Percentiles rank a stretch among this genome's conserved stretches.
These are phyloP conservation scores for human (Homo sapiens) DNA, from an alignment of 2,113 vertebrate genomes.

Conservation along the genomic window DNA sequence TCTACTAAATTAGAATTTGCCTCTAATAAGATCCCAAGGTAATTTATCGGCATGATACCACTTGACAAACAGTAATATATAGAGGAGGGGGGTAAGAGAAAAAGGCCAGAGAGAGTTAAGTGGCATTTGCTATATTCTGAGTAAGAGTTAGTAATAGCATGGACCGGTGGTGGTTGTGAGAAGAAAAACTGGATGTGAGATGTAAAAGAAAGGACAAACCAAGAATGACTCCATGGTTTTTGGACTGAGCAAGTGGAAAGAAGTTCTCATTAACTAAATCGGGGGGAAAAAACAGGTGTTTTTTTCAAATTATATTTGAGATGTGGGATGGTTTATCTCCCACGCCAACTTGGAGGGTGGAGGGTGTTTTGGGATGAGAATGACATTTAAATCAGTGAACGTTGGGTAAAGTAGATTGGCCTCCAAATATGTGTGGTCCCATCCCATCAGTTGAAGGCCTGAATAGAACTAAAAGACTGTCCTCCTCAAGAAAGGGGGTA, in stretches of 20 bases:
- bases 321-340: background rate
- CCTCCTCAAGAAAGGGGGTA: background rate
- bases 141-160: background rate
- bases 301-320: constrained; percentile 16
- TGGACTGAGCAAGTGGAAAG: background rate
- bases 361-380: background rate
- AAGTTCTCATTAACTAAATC: background rate
- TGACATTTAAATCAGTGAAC: constrained; percentile 9
- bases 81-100: background rate
- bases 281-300: background rate
- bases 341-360: background rate
- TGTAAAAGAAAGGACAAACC: background rate
- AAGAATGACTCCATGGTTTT: background rate
- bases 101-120: background rate
- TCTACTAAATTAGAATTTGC: background rate
- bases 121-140: background rate
- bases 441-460: background rate
- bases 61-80: background rate
- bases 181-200: background rate
- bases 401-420: background rate
- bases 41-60: background rate
- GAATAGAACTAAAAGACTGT: background rate
- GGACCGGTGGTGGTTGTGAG: background rate
- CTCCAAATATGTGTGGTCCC: background rate
- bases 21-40: background rate